Base-by-base conservation (phyloP, 2,888 invertebrate species). In the Opisthograptis luteolata region DNA sequence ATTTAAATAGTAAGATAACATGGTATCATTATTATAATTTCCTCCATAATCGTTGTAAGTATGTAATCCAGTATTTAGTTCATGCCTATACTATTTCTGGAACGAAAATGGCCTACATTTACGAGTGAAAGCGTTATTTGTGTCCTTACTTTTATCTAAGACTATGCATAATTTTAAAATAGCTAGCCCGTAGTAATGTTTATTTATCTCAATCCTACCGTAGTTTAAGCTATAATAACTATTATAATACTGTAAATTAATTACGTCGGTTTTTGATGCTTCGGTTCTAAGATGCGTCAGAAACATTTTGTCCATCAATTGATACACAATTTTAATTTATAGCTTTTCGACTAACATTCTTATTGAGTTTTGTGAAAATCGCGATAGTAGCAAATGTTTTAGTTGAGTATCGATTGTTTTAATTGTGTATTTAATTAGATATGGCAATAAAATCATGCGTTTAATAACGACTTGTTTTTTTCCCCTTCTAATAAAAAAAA, bases 391-490 rank as follows among this genome's bases (percentile, higher is more conserved):
- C 57, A 49, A 46, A 64, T 64, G 61, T 76, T 68, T 76, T 66
- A 70, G 73, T 73, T 70, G 71, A 73, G 66, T 81, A 77, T 71
- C 73, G 72, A 86, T 84, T 86, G 84, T 79, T 87, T 84, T 78
- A 84, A 87, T 87, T 89, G 87, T 89, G 88, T 88, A 89, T 86
- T 78, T 81, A 79, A 82, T 84, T 84, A 81, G 81, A 82, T 80
- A 80, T 78, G 83, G 75, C 83, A 89, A 85, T 87, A 83, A 89
- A 86, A 85, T 74, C 73, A 73, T 81, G 79, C 80, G 84, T 84
- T 73, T 50, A 66, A 55, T 60, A 48, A 55, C 50, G 42, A 52
- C 59, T 47, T 70, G 70, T 73, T 68, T 71, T 67, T 51, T 43
- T 54, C 44, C 44, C 45, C 56, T 54, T 37, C 58, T 55, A 55